Percentiles rank a stretch among this genome's conserved stretches.
Evolutionary conservation across 2,888 invertebrate species (phyloP).

Genomic region (Volucella inflata): DNA sequence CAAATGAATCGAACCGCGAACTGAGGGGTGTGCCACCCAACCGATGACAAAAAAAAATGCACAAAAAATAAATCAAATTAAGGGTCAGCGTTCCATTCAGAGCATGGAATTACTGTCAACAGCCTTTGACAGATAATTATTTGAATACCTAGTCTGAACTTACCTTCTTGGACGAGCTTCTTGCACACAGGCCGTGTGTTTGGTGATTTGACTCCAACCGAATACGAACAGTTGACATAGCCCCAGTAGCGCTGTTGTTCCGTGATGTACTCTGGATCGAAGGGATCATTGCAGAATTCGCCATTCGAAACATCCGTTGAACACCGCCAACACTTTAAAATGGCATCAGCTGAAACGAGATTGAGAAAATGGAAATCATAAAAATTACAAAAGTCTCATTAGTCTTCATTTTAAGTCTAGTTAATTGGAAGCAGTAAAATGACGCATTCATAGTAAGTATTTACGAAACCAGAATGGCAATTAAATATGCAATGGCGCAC

Average conservation of each 20-base stretch:
- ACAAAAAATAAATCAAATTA: slow-evolving; percentile 53
- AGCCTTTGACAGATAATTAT: slow-evolving; percentile 37
- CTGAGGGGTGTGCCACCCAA: slow-evolving; percentile 60
- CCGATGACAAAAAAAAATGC: neutral
- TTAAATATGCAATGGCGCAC: slow-evolving; percentile 30
- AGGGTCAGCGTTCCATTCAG: slow-evolving; percentile 35
- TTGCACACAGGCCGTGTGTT: slow-evolving; percentile 88
- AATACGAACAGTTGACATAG: slow-evolving; percentile 84
- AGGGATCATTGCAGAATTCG: slow-evolving; percentile 89
- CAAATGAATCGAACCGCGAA: slow-evolving; percentile 49
- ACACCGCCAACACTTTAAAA: slow-evolving; percentile 91
- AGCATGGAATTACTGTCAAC: slow-evolving; percentile 38
- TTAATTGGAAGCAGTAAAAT: slow-evolving; percentile 46
- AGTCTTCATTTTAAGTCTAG: slow-evolving; percentile 24
- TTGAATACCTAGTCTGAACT: slow-evolving; percentile 81
- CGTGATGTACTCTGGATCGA: slow-evolving; percentile 85
- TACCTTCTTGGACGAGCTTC: slow-evolving; percentile 90
- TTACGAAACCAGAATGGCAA: slow-evolving; percentile 39
- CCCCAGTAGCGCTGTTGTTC: slow-evolving; percentile 84
- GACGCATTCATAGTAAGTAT: slow-evolving; percentile 35
- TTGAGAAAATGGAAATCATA: neutral
- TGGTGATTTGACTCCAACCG: slow-evolving; percentile 83
- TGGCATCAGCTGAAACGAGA: slow-evolving; percentile 85
- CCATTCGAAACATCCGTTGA: slow-evolving; percentile 88
- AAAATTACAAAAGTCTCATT: slow-evolving; percentile 5